These are phyloP conservation scores for Pseudois nayaur DNA, from an alignment of 2,113 vertebrate genomes.

Conservation along the genomic window DNA sequence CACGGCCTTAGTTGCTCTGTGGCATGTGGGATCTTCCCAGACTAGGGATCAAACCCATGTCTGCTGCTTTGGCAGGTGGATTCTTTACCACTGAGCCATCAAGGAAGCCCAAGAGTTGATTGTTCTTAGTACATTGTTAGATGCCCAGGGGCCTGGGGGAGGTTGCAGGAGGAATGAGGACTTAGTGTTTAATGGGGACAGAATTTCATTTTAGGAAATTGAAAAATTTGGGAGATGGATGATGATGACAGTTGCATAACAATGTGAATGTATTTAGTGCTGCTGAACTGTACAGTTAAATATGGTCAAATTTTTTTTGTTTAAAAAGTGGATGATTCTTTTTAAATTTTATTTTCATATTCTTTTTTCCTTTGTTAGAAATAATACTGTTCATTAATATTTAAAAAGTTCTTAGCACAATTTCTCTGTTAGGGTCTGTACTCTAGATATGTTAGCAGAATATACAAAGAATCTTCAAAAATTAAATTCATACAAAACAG, in stretches of 20 bases:
- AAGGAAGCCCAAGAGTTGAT: background rate
- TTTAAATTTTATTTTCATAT: background rate
- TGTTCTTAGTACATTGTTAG: background rate
- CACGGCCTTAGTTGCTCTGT: background rate
- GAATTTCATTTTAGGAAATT: background rate
- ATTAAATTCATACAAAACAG: constrained; percentile 14
- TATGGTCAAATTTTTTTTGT: background rate
- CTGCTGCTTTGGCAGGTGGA: background rate
- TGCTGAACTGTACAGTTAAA: background rate
- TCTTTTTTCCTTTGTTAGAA: background rate
- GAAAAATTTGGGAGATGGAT: background rate
- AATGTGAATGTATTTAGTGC: background rate
- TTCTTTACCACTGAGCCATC: background rate
- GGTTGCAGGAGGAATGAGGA: background rate
- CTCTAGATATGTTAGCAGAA: background rate
- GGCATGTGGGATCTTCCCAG: background rate
- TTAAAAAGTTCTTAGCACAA: background rate
- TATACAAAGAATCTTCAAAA: background rate
- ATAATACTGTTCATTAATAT: constrained; percentile 5
- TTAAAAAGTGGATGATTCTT: background rate
- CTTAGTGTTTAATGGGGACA: background rate
- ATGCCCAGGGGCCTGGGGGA: background rate
- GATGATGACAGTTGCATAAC: background rate
- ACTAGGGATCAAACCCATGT: background rate
- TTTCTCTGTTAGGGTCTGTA: background rate